Base-by-base conservation (phyloP, 1,140 invertebrate species). In the Globodera ellingtonae region DNA sequence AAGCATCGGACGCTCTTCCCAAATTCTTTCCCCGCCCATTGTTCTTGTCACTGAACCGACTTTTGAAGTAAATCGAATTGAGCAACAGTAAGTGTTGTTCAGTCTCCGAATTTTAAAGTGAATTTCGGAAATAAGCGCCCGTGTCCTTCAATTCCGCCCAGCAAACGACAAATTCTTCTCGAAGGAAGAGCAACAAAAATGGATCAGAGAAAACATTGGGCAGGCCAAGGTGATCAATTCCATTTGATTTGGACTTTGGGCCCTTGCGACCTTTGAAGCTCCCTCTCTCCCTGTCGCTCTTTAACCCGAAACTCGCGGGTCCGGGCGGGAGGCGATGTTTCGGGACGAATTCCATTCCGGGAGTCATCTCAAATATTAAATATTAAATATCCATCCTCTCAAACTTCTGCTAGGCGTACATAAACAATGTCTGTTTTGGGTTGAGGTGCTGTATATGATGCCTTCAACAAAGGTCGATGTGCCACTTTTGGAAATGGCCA, bases 181-280 rank as follows among this genome's bases (percentile, higher is more conserved):
- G 44, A n/a, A 44, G 15, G 13, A 72, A 0, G 56, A 62, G 18
- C 56, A 62, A 5, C 56, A 62, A 62, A 78, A 79, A 65, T 79
- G 78, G 78, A 24, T 79, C 44, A 78, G 21, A 50, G 78, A 79
- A 59, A 18, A 79, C 15, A 79, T 79, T 65, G 75, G 52, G 13
- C 35, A 79, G n/a, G 78, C 78, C 15, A 46, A 56, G 50, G 78
- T 62, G 56, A 62, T 52, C 7, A 52, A 52, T 52, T 7, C 75
- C 6, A 62, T 80, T 48, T 8, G n/a, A 35, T 47, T 79, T 79
- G 44, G 24, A 5, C 50, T 52, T 52, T 52, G 7, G 7, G 4
- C 7, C 50, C 7, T 52, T 52, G 35, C 35, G 35, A 35, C 35
- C 35, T 35, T 35, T 35, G 35, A 35, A 35, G 35, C 35, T 35